These are phyloP conservation scores for Pogonophryne albipinna DNA, from an alignment of 2,797 vertebrate species.

Conservation along the genomic window DNA sequence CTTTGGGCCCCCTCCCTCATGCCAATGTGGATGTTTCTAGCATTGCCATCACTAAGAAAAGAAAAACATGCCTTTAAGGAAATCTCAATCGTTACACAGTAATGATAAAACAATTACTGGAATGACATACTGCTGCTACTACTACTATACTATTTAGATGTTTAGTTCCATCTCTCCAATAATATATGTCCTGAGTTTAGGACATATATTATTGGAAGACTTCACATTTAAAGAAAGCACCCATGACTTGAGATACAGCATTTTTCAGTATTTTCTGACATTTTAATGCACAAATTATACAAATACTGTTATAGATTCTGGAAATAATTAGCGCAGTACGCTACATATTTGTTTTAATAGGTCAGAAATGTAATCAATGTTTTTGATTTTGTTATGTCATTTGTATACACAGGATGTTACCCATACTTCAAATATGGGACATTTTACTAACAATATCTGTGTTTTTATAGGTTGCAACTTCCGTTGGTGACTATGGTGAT, in stretches of 20 bases:
- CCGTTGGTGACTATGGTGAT: constrained; percentile 72
- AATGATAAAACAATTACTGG: too few relatives aligned
- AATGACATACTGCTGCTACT: too few relatives aligned
- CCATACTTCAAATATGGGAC: neutral
- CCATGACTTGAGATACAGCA: neutral
- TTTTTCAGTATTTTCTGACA: neutral
- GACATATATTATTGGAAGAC: too few relatives aligned
- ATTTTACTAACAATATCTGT: constrained; percentile 16
- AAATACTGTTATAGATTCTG: too few relatives aligned
- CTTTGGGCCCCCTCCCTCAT: neutral
- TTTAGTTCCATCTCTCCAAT: too few relatives aligned
- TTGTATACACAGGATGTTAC: neutral
- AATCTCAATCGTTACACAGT: too few relatives aligned
- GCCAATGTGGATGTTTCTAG: too few relatives aligned
- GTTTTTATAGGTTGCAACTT: constrained; percentile 60
- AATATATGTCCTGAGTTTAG: too few relatives aligned
- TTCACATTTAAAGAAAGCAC: neutral
- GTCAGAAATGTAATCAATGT: neutral
- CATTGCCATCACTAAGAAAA: too few relatives aligned
- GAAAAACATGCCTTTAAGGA: too few relatives aligned
- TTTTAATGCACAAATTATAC: neutral
- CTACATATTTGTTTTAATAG: neutral
- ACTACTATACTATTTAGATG: too few relatives aligned
- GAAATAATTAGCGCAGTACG: neutral
- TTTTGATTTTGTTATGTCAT: neutral